Evolutionary conservation across 1,140 invertebrate species (phyloP).

Genomic region (Cepaea nemoralis): DNA sequence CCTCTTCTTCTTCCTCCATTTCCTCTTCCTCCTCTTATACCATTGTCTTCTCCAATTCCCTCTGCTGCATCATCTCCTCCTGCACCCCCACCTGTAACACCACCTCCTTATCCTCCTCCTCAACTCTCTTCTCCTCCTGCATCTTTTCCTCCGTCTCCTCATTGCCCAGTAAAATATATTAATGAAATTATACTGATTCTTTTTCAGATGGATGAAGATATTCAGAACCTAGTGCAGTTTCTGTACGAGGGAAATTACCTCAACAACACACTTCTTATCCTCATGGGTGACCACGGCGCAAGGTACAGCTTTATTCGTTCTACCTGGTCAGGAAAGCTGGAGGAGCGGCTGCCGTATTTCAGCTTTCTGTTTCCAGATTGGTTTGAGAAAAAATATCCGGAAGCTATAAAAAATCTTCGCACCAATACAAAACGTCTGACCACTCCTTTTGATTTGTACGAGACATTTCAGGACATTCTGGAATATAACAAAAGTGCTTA

Average conservation of each 20-base stretch:
- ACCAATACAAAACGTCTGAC: conserved; percentile 75
- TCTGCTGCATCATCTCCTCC: no score
- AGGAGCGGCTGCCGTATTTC: conserved; percentile 89
- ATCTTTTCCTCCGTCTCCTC: no score
- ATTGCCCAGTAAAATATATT: no score
- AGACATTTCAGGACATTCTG: conserved; percentile 67
- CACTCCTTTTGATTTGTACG: conserved; percentile 73
- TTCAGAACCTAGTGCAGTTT: conserved; percentile 79
- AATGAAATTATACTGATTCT: no score
- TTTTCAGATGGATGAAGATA: conserved; percentile 79
- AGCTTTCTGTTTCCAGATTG: conserved; percentile 82
- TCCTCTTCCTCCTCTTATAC: no score
- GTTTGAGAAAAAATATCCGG: conserved; percentile 78
- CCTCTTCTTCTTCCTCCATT: no score
- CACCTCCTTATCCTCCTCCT: no score
- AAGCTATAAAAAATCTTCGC: conserved; percentile 78
- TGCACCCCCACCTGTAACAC: no score
- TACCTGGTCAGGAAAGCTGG: conserved; percentile 87
- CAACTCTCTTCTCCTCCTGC: no score
- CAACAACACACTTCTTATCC: conserved; percentile 78
- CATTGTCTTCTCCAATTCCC: no score
- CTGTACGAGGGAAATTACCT: conserved; percentile 76
- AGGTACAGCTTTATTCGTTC: conserved; percentile 83
- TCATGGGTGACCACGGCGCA: conserved; percentile 93
- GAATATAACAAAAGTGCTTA: conserved; percentile 78